Conservation (phyloP, 2,888 invertebrate genomes). For the Xanthorhoe designata region DNA sequence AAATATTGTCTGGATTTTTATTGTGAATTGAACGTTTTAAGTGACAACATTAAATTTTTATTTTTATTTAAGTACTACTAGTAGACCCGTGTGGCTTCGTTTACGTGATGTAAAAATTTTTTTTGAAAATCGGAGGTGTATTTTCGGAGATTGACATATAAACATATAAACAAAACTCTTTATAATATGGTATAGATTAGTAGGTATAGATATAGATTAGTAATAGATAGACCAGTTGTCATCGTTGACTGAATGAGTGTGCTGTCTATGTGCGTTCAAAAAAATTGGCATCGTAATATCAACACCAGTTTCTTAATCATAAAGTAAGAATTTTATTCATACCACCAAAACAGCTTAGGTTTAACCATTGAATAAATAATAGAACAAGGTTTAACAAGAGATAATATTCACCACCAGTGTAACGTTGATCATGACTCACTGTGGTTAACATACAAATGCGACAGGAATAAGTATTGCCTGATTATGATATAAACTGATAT, state of each 20-base stretch:
- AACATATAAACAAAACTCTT: too few species aligned
- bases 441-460: slow-evolving; percentile 36
- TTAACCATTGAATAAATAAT: background rate
- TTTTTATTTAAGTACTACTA: background rate
- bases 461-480: slow-evolving; percentile 36
- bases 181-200: too few species aligned
- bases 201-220: too few species aligned
- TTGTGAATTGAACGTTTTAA: background rate
- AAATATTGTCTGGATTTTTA: background rate
- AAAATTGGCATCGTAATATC: background rate
- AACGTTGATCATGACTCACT: slow-evolving; percentile 28
- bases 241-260: too few species aligned
- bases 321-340: background rate
- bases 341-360: background rate
- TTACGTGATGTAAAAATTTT: too few species aligned
- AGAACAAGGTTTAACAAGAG: background rate
- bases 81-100: too few species aligned
- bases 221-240: too few species aligned
- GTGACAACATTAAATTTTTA: too few species aligned
- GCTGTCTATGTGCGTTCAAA: background rate
- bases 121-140: too few species aligned
- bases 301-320: background rate
- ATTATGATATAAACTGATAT: slow-evolving; percentile 31
- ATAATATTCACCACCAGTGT: slow-evolving; percentile 12
- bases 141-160: too few species aligned